Evolutionary conservation across 2,797 vertebrate species (phyloP).

Genomic region (Aldrovandia affinis): DNA sequence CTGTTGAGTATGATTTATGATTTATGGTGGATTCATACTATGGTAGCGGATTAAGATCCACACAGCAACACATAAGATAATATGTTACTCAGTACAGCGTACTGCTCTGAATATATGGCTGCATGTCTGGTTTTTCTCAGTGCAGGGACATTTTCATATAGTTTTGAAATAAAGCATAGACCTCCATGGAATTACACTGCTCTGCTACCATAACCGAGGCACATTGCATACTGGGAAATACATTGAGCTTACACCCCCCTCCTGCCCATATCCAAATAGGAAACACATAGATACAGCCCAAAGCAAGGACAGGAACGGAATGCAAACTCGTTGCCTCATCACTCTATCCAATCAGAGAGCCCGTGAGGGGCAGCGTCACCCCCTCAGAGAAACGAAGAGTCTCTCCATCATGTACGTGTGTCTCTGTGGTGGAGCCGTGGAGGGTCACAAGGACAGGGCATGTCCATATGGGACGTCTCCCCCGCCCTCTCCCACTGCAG

Average conservation of each 20-base stretch:
- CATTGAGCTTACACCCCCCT: not conserved
- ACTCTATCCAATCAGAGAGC: not conserved
- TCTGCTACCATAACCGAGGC: not conserved
- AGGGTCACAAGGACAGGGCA: too few relatives aligned
- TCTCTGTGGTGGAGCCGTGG: not conserved
- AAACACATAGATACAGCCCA: not conserved
- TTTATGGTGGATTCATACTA: not conserved
- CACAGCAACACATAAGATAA: not conserved
- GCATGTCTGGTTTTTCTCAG: not conserved
- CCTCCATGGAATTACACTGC: too few relatives aligned
- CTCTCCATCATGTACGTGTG: not conserved
- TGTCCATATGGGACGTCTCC: too few relatives aligned
- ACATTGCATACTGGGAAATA: not conserved
- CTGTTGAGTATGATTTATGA: constrained; percentile 5
- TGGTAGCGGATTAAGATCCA: not conserved
- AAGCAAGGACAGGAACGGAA: not conserved
- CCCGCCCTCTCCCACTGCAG: too few relatives aligned
- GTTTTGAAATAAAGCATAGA: not conserved
- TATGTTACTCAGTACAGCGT: not conserved
- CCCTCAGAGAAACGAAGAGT: too few relatives aligned
- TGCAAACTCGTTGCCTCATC: not conserved
- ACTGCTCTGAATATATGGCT: not conserved
- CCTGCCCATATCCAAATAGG: not conserved
- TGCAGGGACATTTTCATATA: not conserved
- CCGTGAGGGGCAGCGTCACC: too few relatives aligned